Evolutionary conservation across 2,797 vertebrate genomes (phyloP), one percentile per base, ranked within the genome.

Genomic region (Cuculus canorus): DNA sequence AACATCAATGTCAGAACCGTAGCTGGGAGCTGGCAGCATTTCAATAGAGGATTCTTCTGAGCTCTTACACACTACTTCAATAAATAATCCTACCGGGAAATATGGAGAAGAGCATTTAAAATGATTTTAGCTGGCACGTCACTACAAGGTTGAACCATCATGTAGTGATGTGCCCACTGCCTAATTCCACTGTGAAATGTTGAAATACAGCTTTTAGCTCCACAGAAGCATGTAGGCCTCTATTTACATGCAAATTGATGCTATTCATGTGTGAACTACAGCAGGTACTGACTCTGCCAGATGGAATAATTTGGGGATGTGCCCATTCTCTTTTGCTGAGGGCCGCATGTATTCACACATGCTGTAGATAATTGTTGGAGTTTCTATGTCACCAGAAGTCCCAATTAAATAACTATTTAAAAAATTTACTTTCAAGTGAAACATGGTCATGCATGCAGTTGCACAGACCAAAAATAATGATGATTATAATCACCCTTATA

Each of bases 191-290:
- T 96, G 97, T 97, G 97, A 97, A 98, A 97, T 97, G 96, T 97
- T 97, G 97, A 98, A 98, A 98, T 97, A 93, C 91, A 97, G 96
- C 96, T 97, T 96, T 97, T 97, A 97, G 97, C 96, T 98, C 95
- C 96, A 95, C 96, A 95, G 97, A 97, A 96, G 97, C 97, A 96
- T 95, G 97, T 97, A 97, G 97, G 96, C 96, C 97, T 97, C 97
- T 97, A 98, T 98, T 98, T 98, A 97, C 97, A 98, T 98, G 98
- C 98, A 98, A 97, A 98, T 98, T 87, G 82, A 91, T 97, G 97
- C 97, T 96, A 98, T 97, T 98, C 98, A 97, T 97, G 97, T 98
- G 98, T 97, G 97, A 98, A 98, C 96, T 97, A 96, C 95, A 96
- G 97, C 97, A 97, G 97, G 97, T 97, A 97, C 94, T 69, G 84